Evolutionary conservation across 2,888 invertebrate genomes (phyloP), one percentile per base, ranked within the genome.

Genomic region (Aradus depressus): DNA sequence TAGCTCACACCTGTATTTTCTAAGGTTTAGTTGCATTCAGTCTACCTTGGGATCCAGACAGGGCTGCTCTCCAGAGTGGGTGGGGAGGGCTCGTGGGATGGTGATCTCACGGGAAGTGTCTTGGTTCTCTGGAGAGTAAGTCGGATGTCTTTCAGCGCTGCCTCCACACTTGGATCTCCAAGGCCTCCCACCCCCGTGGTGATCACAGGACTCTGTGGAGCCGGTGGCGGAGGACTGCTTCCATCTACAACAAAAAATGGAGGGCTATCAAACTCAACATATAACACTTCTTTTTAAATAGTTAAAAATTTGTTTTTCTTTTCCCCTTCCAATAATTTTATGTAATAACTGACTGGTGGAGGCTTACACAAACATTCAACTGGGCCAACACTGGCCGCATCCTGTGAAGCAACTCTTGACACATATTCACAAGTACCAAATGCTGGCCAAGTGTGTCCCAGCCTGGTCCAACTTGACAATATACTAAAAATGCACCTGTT

Each of bases 121-220:
- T 79, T 79, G 50, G 81, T 81, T 67, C 83, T 77, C 70, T 79
- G 87, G 58, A 86, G 69, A 57, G 80, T 83, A 62, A 86, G 77
- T 45, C 88, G 79, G 61, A 90, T 89, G 60, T 89, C 89, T 65
- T 84, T 84, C 63, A 86, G 80, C 32, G 84, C 83, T 60, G 84
- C 78, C 65, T 77, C 75, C 57, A 73, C 69, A 8, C 60, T 53
- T 12, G 58, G 58, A 25, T 58, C 55, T 39, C 56, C 59, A 28
- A 59, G 51, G 6, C 41, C 49, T 6, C 42, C 50, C 31, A 49
- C 47, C 19, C 38, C 35, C 10, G 52, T 45, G 10, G 45, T 50
- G 18, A 56, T 55, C 32, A 81, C 76, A 67, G 82, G 82, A 45
- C 83, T 81, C 55, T 80, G 81, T 21, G 84, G 83, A 55, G 84